phyloP scores from a whole-genome alignment of 2,797 vertebrate species.

The Sorex maritimensis region DNA sequence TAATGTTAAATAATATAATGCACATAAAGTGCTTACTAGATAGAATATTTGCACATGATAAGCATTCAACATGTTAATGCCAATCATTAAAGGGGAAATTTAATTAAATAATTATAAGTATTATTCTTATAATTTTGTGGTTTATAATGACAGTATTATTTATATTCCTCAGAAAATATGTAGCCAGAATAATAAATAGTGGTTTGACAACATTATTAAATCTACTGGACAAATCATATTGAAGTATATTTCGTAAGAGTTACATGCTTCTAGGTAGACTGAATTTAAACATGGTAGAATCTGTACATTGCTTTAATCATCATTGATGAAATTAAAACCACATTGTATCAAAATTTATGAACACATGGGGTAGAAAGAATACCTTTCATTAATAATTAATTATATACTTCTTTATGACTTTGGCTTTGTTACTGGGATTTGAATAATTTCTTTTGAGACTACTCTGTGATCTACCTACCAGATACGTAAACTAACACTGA shows the following conservation, averaged over 20 bases:
- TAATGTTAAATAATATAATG: slow-evolving; percentile 47
- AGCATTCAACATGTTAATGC: slow-evolving; percentile 48
- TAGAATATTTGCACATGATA: background rate
- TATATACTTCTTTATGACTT: background rate
- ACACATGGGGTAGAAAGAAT: slow-evolving; percentile 18
- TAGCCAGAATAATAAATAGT: slow-evolving; percentile 12
- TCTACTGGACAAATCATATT: slow-evolving; percentile 34
- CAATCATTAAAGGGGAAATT: background rate
- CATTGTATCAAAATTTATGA: slow-evolving; percentile 11
- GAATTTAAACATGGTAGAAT: background rate
- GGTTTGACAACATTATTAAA: slow-evolving; percentile 23
- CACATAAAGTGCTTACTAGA: background rate
- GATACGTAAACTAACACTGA: background rate
- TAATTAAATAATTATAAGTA: background rate
- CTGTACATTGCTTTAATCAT: slow-evolving; percentile 1
- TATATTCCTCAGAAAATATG: background rate
- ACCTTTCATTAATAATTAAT: background rate
- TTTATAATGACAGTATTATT: background rate
- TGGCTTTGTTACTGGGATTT: background rate
- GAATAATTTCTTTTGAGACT: background rate
- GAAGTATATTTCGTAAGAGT: background rate
- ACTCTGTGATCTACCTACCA: background rate
- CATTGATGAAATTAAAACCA: slow-evolving; percentile 48
- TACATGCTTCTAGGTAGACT: background rate
- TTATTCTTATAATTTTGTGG: background rate